phyloP scores from a whole-genome alignment of 2,888 invertebrate genomes.

The Halictus quadricinctus region DNA sequence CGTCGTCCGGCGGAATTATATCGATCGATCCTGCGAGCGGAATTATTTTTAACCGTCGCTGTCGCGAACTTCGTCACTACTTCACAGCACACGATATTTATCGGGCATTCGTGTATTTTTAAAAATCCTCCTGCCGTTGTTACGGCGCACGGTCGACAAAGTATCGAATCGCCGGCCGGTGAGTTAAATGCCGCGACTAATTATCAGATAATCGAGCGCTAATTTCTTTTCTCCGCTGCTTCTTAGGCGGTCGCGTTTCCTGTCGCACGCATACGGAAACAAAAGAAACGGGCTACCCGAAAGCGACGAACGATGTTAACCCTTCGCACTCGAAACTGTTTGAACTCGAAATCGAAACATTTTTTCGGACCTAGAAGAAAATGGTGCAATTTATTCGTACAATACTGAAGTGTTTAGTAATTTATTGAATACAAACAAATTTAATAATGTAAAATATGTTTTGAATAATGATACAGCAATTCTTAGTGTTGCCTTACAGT shows the following conservation, averaged over 20 bases:
- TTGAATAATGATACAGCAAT: no score
- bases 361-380: no score
- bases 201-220: slow-evolving; percentile 33
- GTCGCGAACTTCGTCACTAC: slow-evolving; percentile 51
- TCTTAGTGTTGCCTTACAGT: no score
- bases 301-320: not conserved
- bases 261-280: not conserved
- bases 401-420: no score
- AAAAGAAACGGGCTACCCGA: not conserved
- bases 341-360: no score
- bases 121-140: slow-evolving; percentile 13
- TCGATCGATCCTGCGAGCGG: slow-evolving; percentile 42
- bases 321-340: not conserved
- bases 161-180: slow-evolving; percentile 32
- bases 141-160: slow-evolving; percentile 13
- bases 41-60: slow-evolving; percentile 49
- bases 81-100: slow-evolving; percentile 43
- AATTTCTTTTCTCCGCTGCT: slow-evolving; percentile 1
- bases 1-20: slow-evolving; percentile 4
- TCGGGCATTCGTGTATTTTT: slow-evolving; percentile 45
- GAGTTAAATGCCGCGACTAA: slow-evolving; percentile 36
- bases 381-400: no score
- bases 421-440: no score
- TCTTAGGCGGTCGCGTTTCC: not conserved
- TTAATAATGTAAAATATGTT: no score